Evolutionary conservation across 2,888 invertebrate species (phyloP).

Genomic region (Tubulanus polymorphus): DNA sequence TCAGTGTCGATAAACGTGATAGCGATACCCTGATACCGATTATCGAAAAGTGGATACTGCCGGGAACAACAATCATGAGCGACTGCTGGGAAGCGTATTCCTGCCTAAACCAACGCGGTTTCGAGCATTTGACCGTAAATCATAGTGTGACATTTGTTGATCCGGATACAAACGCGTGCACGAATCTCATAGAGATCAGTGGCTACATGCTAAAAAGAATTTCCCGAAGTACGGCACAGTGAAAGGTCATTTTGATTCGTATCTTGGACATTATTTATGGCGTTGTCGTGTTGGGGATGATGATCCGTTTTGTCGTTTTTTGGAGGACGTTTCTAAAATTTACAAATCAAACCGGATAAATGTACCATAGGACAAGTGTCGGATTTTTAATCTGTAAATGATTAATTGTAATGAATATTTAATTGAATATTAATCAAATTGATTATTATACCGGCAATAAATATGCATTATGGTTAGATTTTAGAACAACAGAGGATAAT

Average conservation of each 20-base stretch:
- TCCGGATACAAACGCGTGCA: background rate
- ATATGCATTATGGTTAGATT: no score
- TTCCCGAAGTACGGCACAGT: background rate
- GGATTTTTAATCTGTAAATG: no score
- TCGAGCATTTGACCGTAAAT: background rate
- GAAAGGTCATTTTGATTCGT: background rate
- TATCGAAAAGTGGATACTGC: slow-evolving; percentile 14
- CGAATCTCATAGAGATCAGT: background rate
- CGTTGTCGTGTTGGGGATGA: no score
- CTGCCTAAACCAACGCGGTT: background rate
- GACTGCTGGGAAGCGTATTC: slow-evolving; percentile 14
- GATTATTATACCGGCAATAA: no score
- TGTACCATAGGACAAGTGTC: no score
- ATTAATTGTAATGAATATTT: no score
- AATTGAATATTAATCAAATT: no score
- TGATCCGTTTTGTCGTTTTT: no score
- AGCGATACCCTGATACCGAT: slow-evolving; percentile 12
- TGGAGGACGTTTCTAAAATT: no score
- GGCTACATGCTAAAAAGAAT: background rate
- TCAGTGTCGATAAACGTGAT: slow-evolving; percentile 12
- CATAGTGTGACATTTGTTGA: background rate
- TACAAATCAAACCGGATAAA: no score
- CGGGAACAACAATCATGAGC: slow-evolving; percentile 14
- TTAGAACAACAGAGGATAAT: no score
- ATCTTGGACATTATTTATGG: background rate